These are phyloP conservation scores for Neoscelio sp. DNA, from an alignment of 2,888 invertebrate species.

Conservation along the genomic window DNA sequence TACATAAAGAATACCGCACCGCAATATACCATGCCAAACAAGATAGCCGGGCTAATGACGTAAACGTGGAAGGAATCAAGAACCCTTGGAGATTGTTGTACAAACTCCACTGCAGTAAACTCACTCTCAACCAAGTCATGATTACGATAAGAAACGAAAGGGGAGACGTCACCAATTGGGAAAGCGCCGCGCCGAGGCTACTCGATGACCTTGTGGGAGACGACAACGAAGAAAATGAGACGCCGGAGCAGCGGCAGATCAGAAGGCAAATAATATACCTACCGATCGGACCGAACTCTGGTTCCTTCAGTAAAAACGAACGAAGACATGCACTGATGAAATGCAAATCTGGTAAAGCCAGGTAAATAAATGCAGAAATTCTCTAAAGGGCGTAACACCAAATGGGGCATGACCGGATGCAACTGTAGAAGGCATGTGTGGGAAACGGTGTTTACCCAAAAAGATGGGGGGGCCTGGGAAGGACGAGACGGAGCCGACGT, in stretches of 20 bases:
- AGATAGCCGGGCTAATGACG: neutral
- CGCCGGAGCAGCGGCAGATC: too few species aligned
- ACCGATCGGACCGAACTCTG: neutral
- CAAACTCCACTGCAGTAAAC: constrained; percentile 9
- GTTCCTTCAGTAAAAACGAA: neutral
- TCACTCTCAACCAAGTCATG: too few species aligned
- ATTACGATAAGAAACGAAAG: too few species aligned
- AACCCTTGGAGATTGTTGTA: constrained; percentile 6
- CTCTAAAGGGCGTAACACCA: neutral
- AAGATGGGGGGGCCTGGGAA: constrained; percentile 30
- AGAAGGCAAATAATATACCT: too few species aligned
- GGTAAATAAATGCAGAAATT: constrained; percentile 10
- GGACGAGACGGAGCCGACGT: constrained; percentile 10
- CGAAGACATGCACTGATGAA: neutral
- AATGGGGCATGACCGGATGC: neutral
- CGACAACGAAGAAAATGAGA: too few species aligned
- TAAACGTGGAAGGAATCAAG: constrained; percentile 22
- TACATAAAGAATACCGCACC: neutral
- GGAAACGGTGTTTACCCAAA: constrained; percentile 18
- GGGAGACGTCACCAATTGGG: too few species aligned
- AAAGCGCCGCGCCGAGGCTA: too few species aligned
- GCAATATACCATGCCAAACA: neutral
- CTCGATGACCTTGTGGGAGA: too few species aligned
- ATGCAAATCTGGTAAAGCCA: neutral
- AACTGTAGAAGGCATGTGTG: constrained; percentile 19